A percentile compares a stretch with the other conserved stretches of the same genome.
These are phyloP conservation scores for Philaenus spumarius DNA, from an alignment of 1,140 invertebrate species.

Conservation along the genomic window DNA sequence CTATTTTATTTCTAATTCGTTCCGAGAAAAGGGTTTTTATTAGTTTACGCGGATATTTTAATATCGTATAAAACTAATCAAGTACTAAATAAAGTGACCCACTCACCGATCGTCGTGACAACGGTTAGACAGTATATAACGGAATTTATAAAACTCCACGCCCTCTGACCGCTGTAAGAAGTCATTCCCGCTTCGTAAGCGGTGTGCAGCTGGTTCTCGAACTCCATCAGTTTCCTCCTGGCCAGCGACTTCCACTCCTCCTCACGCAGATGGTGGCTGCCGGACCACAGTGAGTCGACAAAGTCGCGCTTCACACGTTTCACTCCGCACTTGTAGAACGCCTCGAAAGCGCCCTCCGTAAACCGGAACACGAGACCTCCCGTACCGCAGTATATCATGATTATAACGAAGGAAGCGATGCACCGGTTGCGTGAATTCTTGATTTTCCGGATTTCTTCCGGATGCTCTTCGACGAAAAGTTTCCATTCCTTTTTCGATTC, in stretches of 20 bases:
- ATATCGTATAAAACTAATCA: too few relatives aligned
- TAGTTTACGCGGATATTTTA: too few relatives aligned
- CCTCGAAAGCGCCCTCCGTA: conserved; percentile 73
- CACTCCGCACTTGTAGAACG: conserved; percentile 80
- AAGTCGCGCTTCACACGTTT: conserved; percentile 80
- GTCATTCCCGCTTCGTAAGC: conserved; percentile 74
- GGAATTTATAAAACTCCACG: conserved; percentile 90
- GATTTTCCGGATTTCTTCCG: conserved; percentile 50
- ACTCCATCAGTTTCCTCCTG: conserved; percentile 68
- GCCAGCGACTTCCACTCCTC: conserved; percentile 85
- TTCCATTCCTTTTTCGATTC: conserved; percentile 41
- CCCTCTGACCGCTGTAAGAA: conserved; percentile 71
- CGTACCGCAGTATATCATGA: conserved; percentile 66
- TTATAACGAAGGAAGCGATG: conserved; percentile 53
- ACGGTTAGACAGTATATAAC: conserved; percentile 88
- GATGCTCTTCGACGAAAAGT: conserved; percentile 50
- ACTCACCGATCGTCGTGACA: conserved; percentile 88
- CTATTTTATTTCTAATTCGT: too few relatives aligned
- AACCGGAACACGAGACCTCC: conserved; percentile 70
- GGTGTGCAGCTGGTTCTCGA: conserved; percentile 77
- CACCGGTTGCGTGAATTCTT: conserved; percentile 56
- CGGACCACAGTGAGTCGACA: conserved; percentile 69
- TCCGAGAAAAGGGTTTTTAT: too few relatives aligned
- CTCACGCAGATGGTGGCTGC: conserved; percentile 70
- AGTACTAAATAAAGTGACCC: too few relatives aligned